Evolutionary conservation across 2,888 invertebrate species (phyloP), one percentile per base, ranked within the genome.

Genomic region (Chrysomela aeneicollis): DNA sequence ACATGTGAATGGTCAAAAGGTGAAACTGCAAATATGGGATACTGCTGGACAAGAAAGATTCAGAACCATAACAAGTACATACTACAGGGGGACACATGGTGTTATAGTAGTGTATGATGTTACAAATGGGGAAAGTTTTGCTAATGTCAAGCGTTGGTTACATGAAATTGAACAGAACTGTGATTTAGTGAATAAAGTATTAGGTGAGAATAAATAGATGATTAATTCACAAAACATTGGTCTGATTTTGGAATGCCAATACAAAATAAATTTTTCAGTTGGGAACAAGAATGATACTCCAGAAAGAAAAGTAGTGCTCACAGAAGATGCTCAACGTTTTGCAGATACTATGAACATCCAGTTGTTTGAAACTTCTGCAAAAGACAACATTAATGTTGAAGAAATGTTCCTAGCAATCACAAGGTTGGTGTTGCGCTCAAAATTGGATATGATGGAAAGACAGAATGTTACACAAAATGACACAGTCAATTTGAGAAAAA

Each of bases 91-190:
- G 61, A 99, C 99, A 53, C 98, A 99, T 84, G 99, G 99, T 67
- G 99, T 99, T 68, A 97, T 99, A 79, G 97, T 99, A 52, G 99
- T 99, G 12, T 99, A 99, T 84, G 99, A 99, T 87, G 98, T 99
- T 58, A 96, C 95, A 69, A 97, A 94, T 83, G 98, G 98, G 47
- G 98, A 99, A 82, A 97, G 98, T 57, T 99, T 99, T 85, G 97
- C 97, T 68, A 99, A 99, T 84, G 98, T 99, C 1, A 97, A 98
- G 82, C 87, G 98, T 81, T 99, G 99, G 99, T 87, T 99, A 60
- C 96, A 97, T 82, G 99, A 99, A 86, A 99, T 99, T 73, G 98
- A 98, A 82, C 95, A 97, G 82, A 98, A 99, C 87, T 99, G 99
- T 90, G 98, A 99, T 87, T 94, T 96, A 78, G 98, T 98, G 74